Conservation (phyloP, 2,888 invertebrate species). For the Agrotis ipsilon region DNA sequence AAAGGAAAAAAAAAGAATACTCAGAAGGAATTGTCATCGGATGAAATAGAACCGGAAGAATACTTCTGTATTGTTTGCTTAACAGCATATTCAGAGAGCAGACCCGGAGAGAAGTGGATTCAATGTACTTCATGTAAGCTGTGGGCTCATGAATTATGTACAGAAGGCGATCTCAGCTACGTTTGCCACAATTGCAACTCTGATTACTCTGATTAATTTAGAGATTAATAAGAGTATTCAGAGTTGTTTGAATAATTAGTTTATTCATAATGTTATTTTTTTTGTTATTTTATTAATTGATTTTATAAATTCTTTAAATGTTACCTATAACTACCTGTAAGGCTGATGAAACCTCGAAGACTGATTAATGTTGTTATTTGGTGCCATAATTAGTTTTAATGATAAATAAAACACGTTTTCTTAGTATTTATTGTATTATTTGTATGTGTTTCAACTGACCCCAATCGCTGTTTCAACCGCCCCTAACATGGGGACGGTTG, state of each 20-base stretch:
- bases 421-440: too few relatives aligned
- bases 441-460: too few relatives aligned
- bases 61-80: neutral
- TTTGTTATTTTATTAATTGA: too few relatives aligned
- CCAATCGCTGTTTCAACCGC: neutral
- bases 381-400: too few relatives aligned
- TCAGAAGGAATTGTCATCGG: neutral
- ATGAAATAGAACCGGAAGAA: neutral
- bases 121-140: neutral
- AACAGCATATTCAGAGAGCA: neutral
- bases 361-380: neutral
- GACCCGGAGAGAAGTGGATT: neutral
- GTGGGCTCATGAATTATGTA: neutral
- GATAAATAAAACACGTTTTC: too few relatives aligned
- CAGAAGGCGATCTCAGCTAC: neutral
- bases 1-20: constrained; percentile 1
- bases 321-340: too few relatives aligned
- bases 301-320: too few relatives aligned
- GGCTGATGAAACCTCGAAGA: neutral
- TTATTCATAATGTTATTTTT: too few relatives aligned
- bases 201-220: neutral
- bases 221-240: too few relatives aligned
- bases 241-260: too few relatives aligned
- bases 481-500: neutral
- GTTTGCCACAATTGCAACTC: neutral